phyloP scores from a whole-genome alignment of 2,113 vertebrate species.

The Myanophis thanlyinensis region DNA sequence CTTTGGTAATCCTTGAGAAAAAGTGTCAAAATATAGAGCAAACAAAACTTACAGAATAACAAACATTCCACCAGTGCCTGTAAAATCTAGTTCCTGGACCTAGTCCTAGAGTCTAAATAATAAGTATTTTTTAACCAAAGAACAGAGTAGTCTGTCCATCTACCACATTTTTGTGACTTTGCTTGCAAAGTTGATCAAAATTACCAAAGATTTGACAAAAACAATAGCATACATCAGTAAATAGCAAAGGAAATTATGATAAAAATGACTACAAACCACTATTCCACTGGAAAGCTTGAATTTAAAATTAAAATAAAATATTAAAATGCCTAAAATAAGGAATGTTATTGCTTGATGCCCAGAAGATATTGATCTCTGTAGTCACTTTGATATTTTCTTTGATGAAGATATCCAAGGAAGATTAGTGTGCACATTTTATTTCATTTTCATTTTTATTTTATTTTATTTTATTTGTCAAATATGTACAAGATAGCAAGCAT shows the following conservation, averaged over 20 bases:
- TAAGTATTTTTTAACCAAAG: background rate
- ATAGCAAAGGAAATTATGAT: background rate
- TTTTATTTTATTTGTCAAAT: no score
- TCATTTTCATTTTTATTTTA: no score
- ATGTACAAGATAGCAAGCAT: no score
- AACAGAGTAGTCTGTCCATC: background rate
- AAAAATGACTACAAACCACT: background rate
- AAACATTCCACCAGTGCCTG: background rate
- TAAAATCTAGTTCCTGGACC: background rate
- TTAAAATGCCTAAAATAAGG: background rate
- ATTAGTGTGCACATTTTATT: background rate
- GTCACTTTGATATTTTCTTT: background rate
- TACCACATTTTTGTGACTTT: background rate
- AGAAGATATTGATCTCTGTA: background rate
- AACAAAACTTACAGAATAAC: background rate
- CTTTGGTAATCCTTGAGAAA: background rate
- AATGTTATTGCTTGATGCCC: background rate
- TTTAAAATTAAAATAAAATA: background rate
- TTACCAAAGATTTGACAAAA: background rate
- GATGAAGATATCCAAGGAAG: background rate
- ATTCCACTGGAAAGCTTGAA: background rate
- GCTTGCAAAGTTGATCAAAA: background rate
- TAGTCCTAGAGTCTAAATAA: background rate
- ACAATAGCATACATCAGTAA: background rate
- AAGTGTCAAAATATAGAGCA: background rate